Base-by-base conservation (phyloP, 2,797 vertebrate genomes). In the Limosa lapponica region DNA sequence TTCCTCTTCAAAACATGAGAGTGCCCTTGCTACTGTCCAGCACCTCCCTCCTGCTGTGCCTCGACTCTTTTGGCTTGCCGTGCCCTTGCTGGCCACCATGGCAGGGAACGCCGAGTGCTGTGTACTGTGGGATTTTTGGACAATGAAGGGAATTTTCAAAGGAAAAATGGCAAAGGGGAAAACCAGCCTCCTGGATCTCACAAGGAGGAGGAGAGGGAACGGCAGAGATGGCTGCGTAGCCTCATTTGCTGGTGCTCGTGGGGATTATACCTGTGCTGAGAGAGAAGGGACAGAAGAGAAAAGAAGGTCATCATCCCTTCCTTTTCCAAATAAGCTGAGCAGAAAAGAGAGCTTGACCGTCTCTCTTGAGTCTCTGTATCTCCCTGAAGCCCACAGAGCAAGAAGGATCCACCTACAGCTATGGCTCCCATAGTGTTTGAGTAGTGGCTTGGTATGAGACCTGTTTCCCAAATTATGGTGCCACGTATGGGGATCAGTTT, bases 51-150 rank as follows among this genome's bases (percentile, higher is more conserved):
- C 16, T 24, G 1, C 24, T 5, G 57, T 0, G 2, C 51, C 62
- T n/a, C 7, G 7, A 22, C 54, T 61, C 0, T 0, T 44, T 15
- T 11, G 44, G 17, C 46, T 55, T 18, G 11, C 14, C 10, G 37
- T 41, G 75, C 30, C 20, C 48, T 67, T 0, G 0, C 61, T 16
- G 39, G 70, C 71, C 20, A 1, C 91, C 12, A 13, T 11, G 62
- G 28, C 79, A 52, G 49, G 65, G 66, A 77, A 41, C 46, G 34
- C 59, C 0, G 1, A 57, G 59, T 23, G 36, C 64, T 24, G 3
- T 15, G 5, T n/a, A 8, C 46, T 15, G 19, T 5, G 17, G 6
- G 17, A 20, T 0, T 23, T 86, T 82, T 25, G 22, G n/a, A 37
- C 19, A 52, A 17, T 8, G 17, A 69, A 37, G n/a, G 39, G 37